Base-by-base conservation (phyloP, 1,140 invertebrate genomes). In the Drosophila sproati region DNA sequence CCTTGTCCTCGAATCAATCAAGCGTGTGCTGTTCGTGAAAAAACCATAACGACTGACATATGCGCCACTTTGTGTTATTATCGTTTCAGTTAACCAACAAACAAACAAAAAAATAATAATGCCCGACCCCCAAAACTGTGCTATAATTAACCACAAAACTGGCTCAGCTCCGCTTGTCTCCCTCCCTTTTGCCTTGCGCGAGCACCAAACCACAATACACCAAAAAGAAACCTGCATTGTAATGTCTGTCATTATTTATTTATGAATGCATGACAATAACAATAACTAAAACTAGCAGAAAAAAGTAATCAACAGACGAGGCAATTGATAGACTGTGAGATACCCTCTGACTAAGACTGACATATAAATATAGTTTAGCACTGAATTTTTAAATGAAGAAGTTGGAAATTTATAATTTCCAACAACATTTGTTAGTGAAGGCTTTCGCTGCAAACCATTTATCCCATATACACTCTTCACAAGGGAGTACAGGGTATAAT, bases 201-300 rank as follows among this genome's bases (percentile, higher is more conserved):
- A 35, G 52, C 12, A 43, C 34, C 10, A 69, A 61, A 52, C 56
- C 67, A 61, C 55, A 69, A 51, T 31, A 37, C 43, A 51, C 31
- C 48, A 32, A 71, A 32, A 47, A 70, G 64, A 85, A 78, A 76
- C 56, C 52, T 80, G 82, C 78, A 82, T 63, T 80, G 67, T 82
- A 87, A 87, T 78, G 75, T 71, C 76, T 62, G 75, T 78, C 78
- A 86, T 86, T 86, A 86, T 87, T 82, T 87, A 86, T 86, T 86
- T 86, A 77, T 85, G 67, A 82, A 86, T 86, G 82, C 82, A 81
- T 80, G 82, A 67, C 77, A 86, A 76, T 75, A 71, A 73, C 77
- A 83, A 71, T 56, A 71, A 60, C 60, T 54, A 52, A 71, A 48
- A 43, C 35, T 20, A 37, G n/a, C 55, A 54, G 35, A 34, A 64